Conservation (phyloP, 2,113 vertebrate genomes). For the Setophaga kirtlandii region DNA sequence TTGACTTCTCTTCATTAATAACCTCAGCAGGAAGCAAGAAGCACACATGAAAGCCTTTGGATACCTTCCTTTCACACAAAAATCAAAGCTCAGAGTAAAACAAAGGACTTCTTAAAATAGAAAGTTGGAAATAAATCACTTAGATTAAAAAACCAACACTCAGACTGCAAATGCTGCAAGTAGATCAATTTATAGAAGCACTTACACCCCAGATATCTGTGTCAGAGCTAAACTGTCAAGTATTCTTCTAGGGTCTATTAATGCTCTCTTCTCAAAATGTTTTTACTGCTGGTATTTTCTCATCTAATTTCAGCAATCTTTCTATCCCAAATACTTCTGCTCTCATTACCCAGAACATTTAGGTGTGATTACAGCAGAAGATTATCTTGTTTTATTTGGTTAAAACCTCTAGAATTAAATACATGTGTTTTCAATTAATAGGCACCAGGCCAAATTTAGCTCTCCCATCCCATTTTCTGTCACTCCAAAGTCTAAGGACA, state of each 20-base stretch:
- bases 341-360: neutral
- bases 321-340: neutral
- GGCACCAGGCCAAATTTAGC: neutral
- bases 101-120: slow-evolving; percentile 34
- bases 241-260: neutral
- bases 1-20: slow-evolving; percentile 27
- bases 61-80: neutral
- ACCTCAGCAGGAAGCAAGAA: slow-evolving; percentile 17
- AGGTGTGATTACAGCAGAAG: neutral
- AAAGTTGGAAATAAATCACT: neutral
- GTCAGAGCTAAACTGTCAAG: neutral
- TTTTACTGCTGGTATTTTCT: neutral
- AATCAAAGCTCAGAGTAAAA: slow-evolving; percentile 28
- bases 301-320: neutral
- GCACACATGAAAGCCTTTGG: neutral
- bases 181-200: neutral
- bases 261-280: neutral
- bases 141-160: neutral
- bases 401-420: neutral
- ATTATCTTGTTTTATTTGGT: neutral
- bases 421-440: neutral
- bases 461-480: neutral
- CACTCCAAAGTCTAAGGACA: neutral
- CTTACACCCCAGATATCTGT: neutral
- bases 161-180: neutral